These are phyloP conservation scores for Barypeithes pellucidus DNA, from an alignment of 2,888 invertebrate species.

Conservation along the genomic window DNA sequence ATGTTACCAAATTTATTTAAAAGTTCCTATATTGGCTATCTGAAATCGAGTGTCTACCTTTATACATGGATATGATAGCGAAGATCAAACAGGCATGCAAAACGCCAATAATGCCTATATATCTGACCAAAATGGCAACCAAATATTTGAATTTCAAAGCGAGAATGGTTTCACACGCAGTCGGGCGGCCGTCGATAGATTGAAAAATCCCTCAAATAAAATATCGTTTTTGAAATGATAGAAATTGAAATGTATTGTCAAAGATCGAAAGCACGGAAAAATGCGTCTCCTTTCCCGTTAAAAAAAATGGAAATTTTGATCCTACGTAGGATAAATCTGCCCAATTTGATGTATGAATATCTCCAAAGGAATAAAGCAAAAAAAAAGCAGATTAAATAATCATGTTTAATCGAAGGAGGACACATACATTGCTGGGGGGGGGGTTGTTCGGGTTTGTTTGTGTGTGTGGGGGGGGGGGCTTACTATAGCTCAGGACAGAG, in stretches of 20 bases:
- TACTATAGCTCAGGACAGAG: too few relatives aligned
- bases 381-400: too few relatives aligned
- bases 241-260: constrained; percentile 41
- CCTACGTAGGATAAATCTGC: too few relatives aligned
- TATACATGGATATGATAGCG: constrained; percentile 36
- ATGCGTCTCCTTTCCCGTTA: not conserved
- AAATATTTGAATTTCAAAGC: constrained; percentile 51
- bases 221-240: constrained; percentile 43
- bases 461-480: too few relatives aligned
- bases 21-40: constrained; percentile 24
- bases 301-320: not conserved
- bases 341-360: too few relatives aligned
- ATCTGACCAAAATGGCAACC: constrained; percentile 47
- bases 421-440: too few relatives aligned
- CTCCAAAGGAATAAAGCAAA: too few relatives aligned
- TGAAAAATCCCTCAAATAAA: constrained; percentile 48
- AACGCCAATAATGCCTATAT: constrained; percentile 43
- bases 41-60: constrained; percentile 25
- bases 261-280: constrained; percentile 23
- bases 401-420: too few relatives aligned
- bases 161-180: constrained; percentile 46
- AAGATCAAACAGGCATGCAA: constrained; percentile 44
- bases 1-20: not conserved
- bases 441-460: too few relatives aligned
- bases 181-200: constrained; percentile 33